Base-by-base conservation (phyloP, 23 tunicate species). In the Halocynthia roretzi region DNA sequence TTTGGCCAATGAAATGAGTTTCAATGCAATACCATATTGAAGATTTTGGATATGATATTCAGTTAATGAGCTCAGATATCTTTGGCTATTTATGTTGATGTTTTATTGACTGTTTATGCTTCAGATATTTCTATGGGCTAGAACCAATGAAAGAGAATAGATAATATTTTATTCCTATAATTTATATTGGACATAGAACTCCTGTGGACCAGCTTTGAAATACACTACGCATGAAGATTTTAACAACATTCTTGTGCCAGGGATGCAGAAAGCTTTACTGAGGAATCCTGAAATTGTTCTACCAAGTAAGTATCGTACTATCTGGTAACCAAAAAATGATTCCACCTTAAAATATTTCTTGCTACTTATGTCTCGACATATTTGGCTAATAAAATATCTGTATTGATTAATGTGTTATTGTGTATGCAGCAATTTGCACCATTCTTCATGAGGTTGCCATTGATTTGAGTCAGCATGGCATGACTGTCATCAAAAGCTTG, bases 381-480 rank as follows among this genome's bases (percentile, higher is more conserved):
- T 15, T 1, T 1, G 80, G 23, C 23, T 21, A 0, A 17, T 65
- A 7, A 0, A n/a, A 0, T 12, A 53, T 70, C 17, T 67, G 10
- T n/a, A 20, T 31, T 31, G 44, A 31, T 31, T 0, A 31, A 31
- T 31, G 4, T 12, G 5, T 15, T 20, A 20, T 23, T 72, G 5
- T 51, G 18, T 62, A 77, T 70, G 7, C 48, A 87, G 95, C 77
- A 7, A 12, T 88, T 15, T 31, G 31, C 40, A 83, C 57, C 76
- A 61, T 89, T n/a, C 57, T 89, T 12, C 10, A 52, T 6, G 63
- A 75, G 20, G 67, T 89, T 21, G 51, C 74, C 7, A 82, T 92
- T 50, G 98, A 92, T 78, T 66, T 92, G 40, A 92, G 98, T 74
- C 87, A 78, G 15, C 98, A 92, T 58, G 82, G 82, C 8, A 14